Evolutionary conservation across 2,113 vertebrate species (phyloP).

Genomic region (Polyodon spathula): DNA sequence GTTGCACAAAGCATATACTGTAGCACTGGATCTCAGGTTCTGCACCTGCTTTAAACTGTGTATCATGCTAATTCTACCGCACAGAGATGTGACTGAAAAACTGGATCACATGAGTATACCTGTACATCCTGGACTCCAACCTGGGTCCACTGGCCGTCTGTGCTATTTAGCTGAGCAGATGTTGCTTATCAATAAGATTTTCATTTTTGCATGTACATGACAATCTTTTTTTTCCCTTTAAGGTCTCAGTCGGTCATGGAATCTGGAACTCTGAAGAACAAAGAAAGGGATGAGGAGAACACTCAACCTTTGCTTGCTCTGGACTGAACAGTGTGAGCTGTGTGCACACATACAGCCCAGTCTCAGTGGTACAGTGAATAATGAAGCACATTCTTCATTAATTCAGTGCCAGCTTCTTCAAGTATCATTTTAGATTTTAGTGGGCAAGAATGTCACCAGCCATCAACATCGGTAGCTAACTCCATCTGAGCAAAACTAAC

Average conservation of each 20-base stretch:
- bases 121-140: too few relatives aligned
- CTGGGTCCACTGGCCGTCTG: too few relatives aligned
- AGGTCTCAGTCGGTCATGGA: slow-evolving; percentile 24
- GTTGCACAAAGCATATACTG: too few relatives aligned
- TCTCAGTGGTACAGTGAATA: slow-evolving; percentile 14
- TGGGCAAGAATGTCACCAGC: neutral
- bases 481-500: too few relatives aligned
- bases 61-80: too few relatives aligned
- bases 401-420: slow-evolving; percentile 4
- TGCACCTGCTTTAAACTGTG: too few relatives aligned
- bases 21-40: too few relatives aligned
- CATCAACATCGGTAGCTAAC: slow-evolving; percentile 7
- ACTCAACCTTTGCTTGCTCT: slow-evolving; percentile 22
- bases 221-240: neutral
- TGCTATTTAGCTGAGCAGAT: too few relatives aligned
- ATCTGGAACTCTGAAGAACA: slow-evolving; percentile 15
- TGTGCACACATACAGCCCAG: slow-evolving; percentile 10
- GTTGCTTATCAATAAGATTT: too few relatives aligned
- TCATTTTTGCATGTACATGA: too few relatives aligned
- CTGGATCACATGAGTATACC: too few relatives aligned
- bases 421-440: slow-evolving; percentile 1
- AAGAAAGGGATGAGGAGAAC: slow-evolving; percentile 19
- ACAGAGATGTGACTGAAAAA: too few relatives aligned
- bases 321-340: slow-evolving; percentile 9
- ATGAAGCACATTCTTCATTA: slow-evolving; percentile 12